Percentiles rank a stretch among this genome's conserved stretches.
Evolutionary conservation across 2,113 vertebrate genomes (phyloP).

Genomic region (Ophiodon elongatus): DNA sequence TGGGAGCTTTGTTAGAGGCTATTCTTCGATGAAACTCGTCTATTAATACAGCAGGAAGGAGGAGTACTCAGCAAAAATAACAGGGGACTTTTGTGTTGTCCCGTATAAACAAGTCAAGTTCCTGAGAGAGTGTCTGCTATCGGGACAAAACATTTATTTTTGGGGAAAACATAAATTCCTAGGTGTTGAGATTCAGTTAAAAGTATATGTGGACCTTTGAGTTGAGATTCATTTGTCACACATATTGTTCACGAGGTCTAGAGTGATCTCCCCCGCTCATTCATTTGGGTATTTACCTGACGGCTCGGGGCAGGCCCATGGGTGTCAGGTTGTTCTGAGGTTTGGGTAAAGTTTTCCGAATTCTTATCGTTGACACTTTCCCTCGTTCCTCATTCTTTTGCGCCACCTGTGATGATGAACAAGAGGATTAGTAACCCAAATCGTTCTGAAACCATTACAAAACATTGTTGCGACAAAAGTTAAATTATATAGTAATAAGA

Average conservation of each 20-base stretch:
- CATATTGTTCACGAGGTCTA: not conserved
- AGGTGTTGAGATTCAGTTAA: not conserved
- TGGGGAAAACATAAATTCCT: not conserved
- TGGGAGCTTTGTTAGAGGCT: not conserved
- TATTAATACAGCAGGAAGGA: not conserved
- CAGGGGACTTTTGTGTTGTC: not conserved
- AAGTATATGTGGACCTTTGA: not conserved
- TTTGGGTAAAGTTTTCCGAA: conserved; percentile 87
- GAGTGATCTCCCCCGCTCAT: not conserved
- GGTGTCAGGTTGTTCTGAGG: conserved; percentile 90
- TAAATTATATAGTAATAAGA: not conserved
- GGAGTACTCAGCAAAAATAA: not conserved
- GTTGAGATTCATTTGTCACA: not conserved
- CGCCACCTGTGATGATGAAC: conserved; percentile 51
- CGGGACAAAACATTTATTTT: not conserved
- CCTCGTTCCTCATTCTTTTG: conserved; percentile 76
- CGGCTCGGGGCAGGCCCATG: conserved; percentile 90
- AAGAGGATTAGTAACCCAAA: not conserved
- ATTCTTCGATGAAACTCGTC: not conserved
- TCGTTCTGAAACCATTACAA: not conserved
- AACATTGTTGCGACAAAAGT: not conserved
- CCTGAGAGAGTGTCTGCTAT: not conserved
- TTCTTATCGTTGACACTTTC: conserved; percentile 91
- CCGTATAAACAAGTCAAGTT: not conserved
- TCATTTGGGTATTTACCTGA: conserved; percentile 81